Conservation (phyloP, 2,888 invertebrate species). For the Acleris laterana region DNA sequence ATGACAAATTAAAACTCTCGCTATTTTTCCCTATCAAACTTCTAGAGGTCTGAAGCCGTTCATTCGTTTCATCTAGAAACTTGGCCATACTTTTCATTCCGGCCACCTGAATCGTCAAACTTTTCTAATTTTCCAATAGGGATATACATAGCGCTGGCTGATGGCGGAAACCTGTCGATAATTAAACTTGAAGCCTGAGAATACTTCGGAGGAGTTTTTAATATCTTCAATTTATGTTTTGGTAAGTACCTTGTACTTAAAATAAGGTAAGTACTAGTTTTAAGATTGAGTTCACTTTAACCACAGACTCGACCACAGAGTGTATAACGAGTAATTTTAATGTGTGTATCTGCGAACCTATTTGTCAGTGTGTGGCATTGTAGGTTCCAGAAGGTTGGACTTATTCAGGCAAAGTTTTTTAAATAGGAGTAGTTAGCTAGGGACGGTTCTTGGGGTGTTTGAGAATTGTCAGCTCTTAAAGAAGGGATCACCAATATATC, state of each 20-base stretch:
- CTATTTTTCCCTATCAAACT: slow-evolving; percentile 53
- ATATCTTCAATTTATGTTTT: slow-evolving; percentile 8
- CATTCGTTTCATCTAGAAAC: slow-evolving; percentile 63
- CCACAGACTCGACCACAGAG: no score
- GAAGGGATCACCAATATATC: no score
- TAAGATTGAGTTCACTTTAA: no score
- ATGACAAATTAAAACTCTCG: slow-evolving; percentile 33
- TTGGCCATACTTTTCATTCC: slow-evolving; percentile 65
- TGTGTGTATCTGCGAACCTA: no score
- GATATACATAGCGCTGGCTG: slow-evolving; percentile 40
- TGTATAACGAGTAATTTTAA: no score
- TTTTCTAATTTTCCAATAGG: slow-evolving; percentile 79
- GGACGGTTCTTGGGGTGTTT: no score
- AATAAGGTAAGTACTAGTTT: no score
- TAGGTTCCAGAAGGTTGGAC: no score
- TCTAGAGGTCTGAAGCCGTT: slow-evolving; percentile 40
- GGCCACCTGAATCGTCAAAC: slow-evolving; percentile 66
- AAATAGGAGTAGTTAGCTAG: no score
- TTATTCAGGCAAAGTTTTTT: no score
- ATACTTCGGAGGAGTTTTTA: slow-evolving; percentile 25
- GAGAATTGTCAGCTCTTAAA: no score
- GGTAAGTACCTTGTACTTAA: slow-evolving; percentile 1
- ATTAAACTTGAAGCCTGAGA: slow-evolving; percentile 47
- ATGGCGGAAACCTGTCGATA: slow-evolving; percentile 48
- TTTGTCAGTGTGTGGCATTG: no score